Evolutionary conservation across 1,140 invertebrate species (phyloP).

Genomic region (Gryllus bimaculatus): DNA sequence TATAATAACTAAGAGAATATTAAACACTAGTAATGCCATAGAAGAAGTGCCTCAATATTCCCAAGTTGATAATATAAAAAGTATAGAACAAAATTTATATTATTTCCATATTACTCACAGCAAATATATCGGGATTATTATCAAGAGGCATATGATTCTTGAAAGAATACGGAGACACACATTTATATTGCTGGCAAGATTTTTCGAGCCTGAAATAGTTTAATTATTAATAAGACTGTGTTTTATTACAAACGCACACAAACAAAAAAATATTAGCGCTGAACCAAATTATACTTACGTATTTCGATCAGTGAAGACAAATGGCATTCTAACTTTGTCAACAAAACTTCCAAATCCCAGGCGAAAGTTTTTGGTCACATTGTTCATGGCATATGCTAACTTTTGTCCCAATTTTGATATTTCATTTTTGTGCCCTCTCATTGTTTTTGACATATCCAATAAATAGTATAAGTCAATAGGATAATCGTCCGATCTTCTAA

Average conservation of each 20-base stretch:
- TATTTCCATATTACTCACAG: conserved; percentile 33
- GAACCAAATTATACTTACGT: conserved; percentile 34
- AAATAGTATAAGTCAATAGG: conserved; percentile 84
- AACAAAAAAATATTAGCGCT: conserved; percentile 6
- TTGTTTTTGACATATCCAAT: conserved; percentile 75
- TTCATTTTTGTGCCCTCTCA: conserved; percentile 60
- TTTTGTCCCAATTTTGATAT: conserved; percentile 52
- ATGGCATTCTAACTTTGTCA: conserved; percentile 77
- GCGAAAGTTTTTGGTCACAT: conserved; percentile 71
- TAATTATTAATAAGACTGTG: not conserved
- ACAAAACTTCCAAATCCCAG: conserved; percentile 84
- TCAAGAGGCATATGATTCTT: conserved; percentile 56
- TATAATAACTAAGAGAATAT: too few relatives aligned
- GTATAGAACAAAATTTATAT: not conserved
- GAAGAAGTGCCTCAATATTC: too few relatives aligned
- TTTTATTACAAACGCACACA: not conserved
- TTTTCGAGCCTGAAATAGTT: conserved; percentile 36
- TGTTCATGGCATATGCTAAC: conserved; percentile 55
- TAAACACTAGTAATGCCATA: too few relatives aligned
- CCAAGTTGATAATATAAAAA: not conserved
- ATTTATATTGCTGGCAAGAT: conserved; percentile 44
- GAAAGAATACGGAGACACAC: conserved; percentile 58
- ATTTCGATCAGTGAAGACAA: conserved; percentile 48
- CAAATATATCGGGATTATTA: conserved; percentile 44
- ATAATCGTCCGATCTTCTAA: conserved; percentile 45